Evolutionary conservation across 2,888 invertebrate genomes (phyloP).

Genomic region (Meganola albula): DNA sequence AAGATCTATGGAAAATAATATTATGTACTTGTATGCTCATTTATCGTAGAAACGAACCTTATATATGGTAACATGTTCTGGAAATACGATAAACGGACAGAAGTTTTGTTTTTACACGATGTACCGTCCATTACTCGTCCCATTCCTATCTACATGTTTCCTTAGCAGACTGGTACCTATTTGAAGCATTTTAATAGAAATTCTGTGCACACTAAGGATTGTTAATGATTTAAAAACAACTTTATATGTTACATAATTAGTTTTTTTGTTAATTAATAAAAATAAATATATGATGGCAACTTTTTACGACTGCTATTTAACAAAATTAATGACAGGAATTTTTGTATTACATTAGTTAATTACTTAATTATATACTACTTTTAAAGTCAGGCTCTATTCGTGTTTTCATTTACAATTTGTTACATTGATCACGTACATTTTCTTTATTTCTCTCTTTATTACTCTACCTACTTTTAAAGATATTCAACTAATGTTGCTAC

Average conservation of each 20-base stretch:
- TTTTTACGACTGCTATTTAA: too few relatives aligned
- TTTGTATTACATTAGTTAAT: too few relatives aligned
- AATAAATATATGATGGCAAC: not conserved
- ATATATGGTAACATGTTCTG: conserved; percentile 20
- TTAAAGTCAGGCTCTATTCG: too few relatives aligned
- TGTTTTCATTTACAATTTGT: too few relatives aligned
- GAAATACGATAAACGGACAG: conserved; percentile 12
- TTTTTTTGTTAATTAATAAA: too few relatives aligned
- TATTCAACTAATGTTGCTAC: too few relatives aligned
- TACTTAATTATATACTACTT: too few relatives aligned
- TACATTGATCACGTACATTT: too few relatives aligned
- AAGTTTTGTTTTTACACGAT: conserved; percentile 16
- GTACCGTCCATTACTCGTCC: conserved; percentile 3
- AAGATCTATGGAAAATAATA: conserved; percentile 51
- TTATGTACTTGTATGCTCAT: conserved; percentile 28
- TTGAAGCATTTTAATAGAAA: conserved; percentile 14
- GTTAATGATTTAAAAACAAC: conserved; percentile 3
- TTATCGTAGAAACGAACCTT: conserved; percentile 16
- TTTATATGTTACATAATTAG: not conserved
- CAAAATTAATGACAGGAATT: too few relatives aligned
- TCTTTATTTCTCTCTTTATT: too few relatives aligned
- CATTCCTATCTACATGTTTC: conserved; percentile 7
- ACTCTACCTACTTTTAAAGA: too few relatives aligned
- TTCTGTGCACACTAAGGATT: conserved; percentile 2
- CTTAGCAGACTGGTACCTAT: conserved; percentile 11